These are phyloP conservation scores for Threskiornis aethiopicus DNA, from an alignment of 2,797 vertebrate genomes.

Conservation along the genomic window DNA sequence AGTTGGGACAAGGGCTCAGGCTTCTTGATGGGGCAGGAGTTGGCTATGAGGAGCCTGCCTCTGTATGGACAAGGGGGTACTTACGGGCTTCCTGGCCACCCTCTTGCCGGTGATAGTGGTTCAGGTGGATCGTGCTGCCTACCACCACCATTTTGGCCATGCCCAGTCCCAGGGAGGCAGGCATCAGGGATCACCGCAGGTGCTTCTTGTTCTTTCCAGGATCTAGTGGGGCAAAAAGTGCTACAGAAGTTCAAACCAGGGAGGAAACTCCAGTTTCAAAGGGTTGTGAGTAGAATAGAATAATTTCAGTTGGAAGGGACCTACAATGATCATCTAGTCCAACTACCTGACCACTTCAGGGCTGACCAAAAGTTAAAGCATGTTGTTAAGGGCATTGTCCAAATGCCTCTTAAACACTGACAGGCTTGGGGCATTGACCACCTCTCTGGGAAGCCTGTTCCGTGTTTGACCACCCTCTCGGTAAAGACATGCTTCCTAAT, in stretches of 20 bases:
- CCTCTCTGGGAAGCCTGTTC: background rate
- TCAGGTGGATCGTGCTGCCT: background rate
- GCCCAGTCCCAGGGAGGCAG: background rate
- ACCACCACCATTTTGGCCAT: background rate
- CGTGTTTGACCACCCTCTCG: background rate
- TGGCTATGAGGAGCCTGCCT: background rate
- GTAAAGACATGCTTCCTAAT: background rate
- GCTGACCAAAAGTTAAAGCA: background rate
- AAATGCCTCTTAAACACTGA: background rate
- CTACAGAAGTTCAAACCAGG: background rate
- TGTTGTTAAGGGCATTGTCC: background rate
- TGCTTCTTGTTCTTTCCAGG: background rate
- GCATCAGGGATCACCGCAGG: background rate
- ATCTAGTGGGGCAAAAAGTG: background rate
- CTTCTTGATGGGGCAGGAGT: background rate
- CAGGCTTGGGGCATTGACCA: background rate
- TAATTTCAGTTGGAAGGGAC: background rate
- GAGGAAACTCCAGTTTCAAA: background rate
- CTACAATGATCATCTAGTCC: background rate
- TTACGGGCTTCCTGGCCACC: background rate
- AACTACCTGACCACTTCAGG: background rate
- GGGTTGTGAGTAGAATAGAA: background rate
- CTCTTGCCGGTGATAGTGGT: background rate
- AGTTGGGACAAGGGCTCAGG: rapidly evolving
- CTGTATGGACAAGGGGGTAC: background rate